These are phyloP conservation scores for Anagyrus pseudococci DNA, from an alignment of 2,888 invertebrate genomes.

Conservation along the genomic window DNA sequence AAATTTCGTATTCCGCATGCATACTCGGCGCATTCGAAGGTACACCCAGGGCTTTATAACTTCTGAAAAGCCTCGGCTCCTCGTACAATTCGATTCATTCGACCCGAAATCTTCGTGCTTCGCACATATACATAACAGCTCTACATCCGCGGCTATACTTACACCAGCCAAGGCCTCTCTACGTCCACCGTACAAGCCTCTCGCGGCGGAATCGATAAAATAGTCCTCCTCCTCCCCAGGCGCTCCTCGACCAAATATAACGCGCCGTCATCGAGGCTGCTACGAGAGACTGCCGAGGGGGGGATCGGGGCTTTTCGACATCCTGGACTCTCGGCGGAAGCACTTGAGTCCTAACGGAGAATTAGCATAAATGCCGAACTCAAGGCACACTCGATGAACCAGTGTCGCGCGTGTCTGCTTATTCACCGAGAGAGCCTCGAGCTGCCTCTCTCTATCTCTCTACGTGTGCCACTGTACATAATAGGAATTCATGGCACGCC, in stretches of 20 bases:
- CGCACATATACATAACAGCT: background rate
- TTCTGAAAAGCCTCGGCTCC: background rate
- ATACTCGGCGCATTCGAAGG: background rate
- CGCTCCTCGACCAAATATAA: background rate
- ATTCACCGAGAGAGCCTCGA: background rate
- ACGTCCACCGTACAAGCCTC: conserved; percentile 38
- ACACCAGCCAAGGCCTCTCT: background rate
- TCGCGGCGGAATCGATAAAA: conserved; percentile 26
- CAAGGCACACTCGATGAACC: background rate
- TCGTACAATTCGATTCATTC: conserved; percentile 8
- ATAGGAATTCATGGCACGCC: background rate
- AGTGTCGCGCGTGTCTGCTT: background rate
- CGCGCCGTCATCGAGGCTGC: conserved; percentile 6
- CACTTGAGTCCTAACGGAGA: conserved; percentile 40
- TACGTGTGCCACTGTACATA: no score
- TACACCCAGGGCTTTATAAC: background rate
- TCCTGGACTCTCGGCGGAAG: conserved; percentile 33
- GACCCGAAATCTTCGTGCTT: conserved; percentile 11
- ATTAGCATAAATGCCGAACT: conserved; percentile 54
- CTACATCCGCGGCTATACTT: background rate
- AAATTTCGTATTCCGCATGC: background rate
- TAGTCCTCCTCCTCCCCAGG: background rate
- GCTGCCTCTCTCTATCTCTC: no score
- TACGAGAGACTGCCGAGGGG: background rate
- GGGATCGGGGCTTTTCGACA: conserved; percentile 2